Evolutionary conservation across 2,888 invertebrate species (phyloP), one percentile per base, ranked within the genome.

Genomic region (Eupelmus urozonus): DNA sequence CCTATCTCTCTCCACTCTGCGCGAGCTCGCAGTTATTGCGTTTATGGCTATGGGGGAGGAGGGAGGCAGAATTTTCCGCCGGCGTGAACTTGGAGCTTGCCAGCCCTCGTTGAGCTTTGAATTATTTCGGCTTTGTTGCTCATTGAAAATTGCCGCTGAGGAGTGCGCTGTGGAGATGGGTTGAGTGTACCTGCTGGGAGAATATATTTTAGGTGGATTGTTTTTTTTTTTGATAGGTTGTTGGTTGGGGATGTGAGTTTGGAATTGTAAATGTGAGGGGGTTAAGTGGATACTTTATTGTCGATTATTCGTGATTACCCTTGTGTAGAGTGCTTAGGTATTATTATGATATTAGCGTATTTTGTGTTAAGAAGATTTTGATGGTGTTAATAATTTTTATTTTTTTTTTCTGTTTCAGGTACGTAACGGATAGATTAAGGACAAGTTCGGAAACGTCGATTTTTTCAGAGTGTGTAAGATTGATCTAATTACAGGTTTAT

Each of bases 11-110:
- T 34, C 9, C 34, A 5, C 34, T 34, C 34, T 34, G 3, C 34
- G 3, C 9, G 34, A 34, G 34, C 34, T 49, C 83, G n/a, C n/a
- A 86, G 88, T 88, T 88, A 88, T 88, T 88, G 87, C 88, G 87
- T 87, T 87, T 86, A 85, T 83, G 84, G 85, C 84, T 80, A 80
- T 81, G 60, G 53, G 20, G 53, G 70, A 59, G 49, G 23, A 16
- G 67, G 0, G 40, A 53, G 20, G 34, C 18, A 62, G 34, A 60
- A 60, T 59, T 59, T 70, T 45, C 45, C 45, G 45, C 13, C 16
- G 23, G 53, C 55, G 67, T 45, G 42, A 18, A 60, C 70, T 45
- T 16, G 45, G 75, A 80, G 65, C 78, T 76, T 79, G 75, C 66
- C 42, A 60, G 53, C 74, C 70, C 71, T 75, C 71, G 57, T 77